Base-by-base conservation (phyloP, 2,888 invertebrate species). In the Hydrotaea cyrtoneurina region DNA sequence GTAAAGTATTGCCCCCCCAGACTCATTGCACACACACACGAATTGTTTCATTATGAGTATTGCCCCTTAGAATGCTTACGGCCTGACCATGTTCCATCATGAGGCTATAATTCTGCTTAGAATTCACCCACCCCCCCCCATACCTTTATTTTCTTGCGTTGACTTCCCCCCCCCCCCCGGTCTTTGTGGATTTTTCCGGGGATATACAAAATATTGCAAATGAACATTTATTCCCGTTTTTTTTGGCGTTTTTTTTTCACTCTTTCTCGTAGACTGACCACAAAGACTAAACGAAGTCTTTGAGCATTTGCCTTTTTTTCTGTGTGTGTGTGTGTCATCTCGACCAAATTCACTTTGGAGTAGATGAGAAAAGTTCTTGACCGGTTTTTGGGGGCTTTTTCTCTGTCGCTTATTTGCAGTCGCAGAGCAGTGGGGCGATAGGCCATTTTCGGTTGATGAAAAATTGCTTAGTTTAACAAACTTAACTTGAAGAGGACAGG, bases 401-500 rank as follows among this genome's bases (percentile, higher is more conserved):
- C 21, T 62, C 11, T 66, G 39, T 66, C 43, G 43, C 43, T 19
- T 21, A 0, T 46, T 1, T 62, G 3, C 17, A 17, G 59, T 23
- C 0, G 8, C 39, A 13, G 39, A 10, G 39, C n/a, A n/a, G 39
- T 23, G 17, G 69, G 43, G 21, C 21, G n/a, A 66, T 66, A 66
- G 66, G 66, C 66, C 66, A 66, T 66, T 66, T 69, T 69, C 26
- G 75, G 82, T 82, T 78, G 82, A 82, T 82, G 75, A 82, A 78
- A 82, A 75, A 82, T 78, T 75, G 75, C 78, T 75, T 71, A 71
- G 75, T 82, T 53, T 71, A 78, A 75, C 69, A 78, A 78, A 78
- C 78, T 69, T 82, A 62, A 81, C 64, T 81, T 81, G 46, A 73
- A 69, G 43, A 11, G n/a, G 43, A 21, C n/a, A 11, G 19, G 23